Conservation (phyloP, 2,113 vertebrate genomes). For the Callopanchax toddi region DNA sequence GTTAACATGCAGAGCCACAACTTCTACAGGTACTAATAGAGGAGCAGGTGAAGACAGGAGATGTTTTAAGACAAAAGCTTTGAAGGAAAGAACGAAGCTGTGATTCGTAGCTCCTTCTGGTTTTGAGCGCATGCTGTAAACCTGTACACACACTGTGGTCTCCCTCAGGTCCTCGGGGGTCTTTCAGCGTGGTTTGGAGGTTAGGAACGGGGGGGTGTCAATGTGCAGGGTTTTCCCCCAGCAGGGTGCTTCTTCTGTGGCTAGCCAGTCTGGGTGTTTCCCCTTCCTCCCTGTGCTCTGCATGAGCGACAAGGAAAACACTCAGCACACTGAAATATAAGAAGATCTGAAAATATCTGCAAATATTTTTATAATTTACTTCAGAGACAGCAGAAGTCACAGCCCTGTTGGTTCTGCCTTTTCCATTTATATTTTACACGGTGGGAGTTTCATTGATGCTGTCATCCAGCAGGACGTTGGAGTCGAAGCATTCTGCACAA, state of each 20-base stretch:
- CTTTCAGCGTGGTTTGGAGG: conserved; percentile 29
- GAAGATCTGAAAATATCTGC: conserved; percentile 53
- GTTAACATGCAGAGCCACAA: conserved; percentile 26
- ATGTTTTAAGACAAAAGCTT: neutral
- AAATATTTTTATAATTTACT: conserved; percentile 44
- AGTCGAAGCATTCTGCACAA: too few relatives aligned
- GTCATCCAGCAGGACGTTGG: conserved; percentile 19
- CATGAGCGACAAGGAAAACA: conserved; percentile 65
- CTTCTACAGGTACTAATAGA: neutral
- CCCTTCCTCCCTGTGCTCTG: conserved; percentile 52
- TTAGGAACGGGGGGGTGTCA: conserved; percentile 7
- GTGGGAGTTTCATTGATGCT: conserved; percentile 20
- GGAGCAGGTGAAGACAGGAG: conserved; percentile 36
- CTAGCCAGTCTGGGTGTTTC: conserved; percentile 46
- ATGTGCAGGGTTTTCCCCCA: conserved; percentile 34
- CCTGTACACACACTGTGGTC: conserved; percentile 40
- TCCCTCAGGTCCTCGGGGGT: conserved; percentile 47
- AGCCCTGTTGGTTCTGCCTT: conserved; percentile 26
- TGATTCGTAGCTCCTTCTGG: conserved; percentile 10
- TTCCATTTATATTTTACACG: conserved; percentile 28
- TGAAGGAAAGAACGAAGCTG: neutral
- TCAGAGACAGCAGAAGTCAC: conserved; percentile 36
- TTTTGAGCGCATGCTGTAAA: conserved; percentile 40
- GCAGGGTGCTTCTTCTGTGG: conserved; percentile 53
- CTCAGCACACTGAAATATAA: conserved; percentile 43